Conservation (phyloP, 2,888 invertebrate genomes). For the Dicranocentrus wangi region DNA sequence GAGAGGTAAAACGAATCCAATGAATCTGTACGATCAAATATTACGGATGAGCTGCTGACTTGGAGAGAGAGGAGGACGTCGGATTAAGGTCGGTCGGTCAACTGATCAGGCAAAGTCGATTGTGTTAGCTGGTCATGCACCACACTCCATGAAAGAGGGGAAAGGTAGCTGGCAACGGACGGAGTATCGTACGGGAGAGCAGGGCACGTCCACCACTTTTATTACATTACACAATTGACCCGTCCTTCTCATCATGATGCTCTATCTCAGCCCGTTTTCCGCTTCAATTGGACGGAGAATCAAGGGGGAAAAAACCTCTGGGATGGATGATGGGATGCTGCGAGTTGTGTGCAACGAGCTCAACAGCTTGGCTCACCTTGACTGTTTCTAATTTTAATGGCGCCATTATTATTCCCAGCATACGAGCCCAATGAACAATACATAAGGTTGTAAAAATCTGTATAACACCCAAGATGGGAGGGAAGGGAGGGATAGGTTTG, state of each 20-base stretch:
- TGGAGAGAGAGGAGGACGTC: conserved; percentile 26
- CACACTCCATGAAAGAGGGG: neutral
- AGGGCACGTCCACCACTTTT: neutral
- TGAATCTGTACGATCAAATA: conserved; percentile 33
- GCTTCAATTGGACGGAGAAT: neutral
- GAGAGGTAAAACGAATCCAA: conserved; percentile 37
- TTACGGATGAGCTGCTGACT: conserved; percentile 34
- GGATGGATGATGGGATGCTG: neutral
- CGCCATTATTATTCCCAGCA: neutral
- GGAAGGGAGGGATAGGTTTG: too few relatives aligned
- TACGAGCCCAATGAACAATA: neutral
- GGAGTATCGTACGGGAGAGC: too few relatives aligned
- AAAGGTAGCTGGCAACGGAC: too few relatives aligned
- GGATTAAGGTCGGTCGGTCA: conserved; percentile 19
- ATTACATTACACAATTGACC: neutral
- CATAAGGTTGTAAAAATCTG: too few relatives aligned
- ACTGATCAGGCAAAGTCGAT: neutral
- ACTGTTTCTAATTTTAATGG: neutral
- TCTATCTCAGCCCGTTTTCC: neutral
- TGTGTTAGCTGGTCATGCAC: conserved; percentile 6
- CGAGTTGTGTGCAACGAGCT: neutral
- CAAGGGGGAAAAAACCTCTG: neutral
- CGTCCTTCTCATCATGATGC: neutral
- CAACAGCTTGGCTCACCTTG: neutral
- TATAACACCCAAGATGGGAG: too few relatives aligned